Conservation (phyloP, 2,888 invertebrate species). For the Eueremaeus valkanovi region DNA sequence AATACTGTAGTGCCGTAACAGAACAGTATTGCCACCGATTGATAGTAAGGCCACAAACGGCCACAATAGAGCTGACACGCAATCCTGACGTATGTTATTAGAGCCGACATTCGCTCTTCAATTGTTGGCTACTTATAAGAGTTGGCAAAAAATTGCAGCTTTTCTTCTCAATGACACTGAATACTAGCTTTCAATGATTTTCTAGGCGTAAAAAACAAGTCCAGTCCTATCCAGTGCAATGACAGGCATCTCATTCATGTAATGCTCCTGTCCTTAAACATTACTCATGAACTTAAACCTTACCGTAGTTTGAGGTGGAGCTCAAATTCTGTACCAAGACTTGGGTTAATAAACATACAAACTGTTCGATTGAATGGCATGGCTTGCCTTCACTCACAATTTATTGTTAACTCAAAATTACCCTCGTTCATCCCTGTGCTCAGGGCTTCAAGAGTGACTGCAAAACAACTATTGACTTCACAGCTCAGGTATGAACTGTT, state of each 20-base stretch:
- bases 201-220: not conserved
- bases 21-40: not conserved
- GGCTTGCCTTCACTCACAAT: not conserved
- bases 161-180: not conserved
- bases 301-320: conserved; percentile 12
- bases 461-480: not conserved
- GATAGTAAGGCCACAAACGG: not conserved
- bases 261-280: conserved; percentile 2
- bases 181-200: not conserved
- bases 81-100: conserved; percentile 18
- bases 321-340: not conserved
- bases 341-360: conserved; percentile 20
- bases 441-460: not conserved
- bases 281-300: not conserved
- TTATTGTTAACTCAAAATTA: not conserved
- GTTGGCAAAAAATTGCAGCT: not conserved
- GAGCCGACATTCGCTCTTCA: too few species aligned
- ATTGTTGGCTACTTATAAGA: too few species aligned
- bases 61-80: conserved; percentile 28
- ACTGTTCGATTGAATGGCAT: not conserved
- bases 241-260: not conserved
- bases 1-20: not conserved
- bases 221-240: not conserved
- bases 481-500: not conserved
- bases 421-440: not conserved